These are phyloP conservation scores for Scaptomyza montana DNA, from an alignment of 1,140 invertebrate genomes.

Conservation along the genomic window DNA sequence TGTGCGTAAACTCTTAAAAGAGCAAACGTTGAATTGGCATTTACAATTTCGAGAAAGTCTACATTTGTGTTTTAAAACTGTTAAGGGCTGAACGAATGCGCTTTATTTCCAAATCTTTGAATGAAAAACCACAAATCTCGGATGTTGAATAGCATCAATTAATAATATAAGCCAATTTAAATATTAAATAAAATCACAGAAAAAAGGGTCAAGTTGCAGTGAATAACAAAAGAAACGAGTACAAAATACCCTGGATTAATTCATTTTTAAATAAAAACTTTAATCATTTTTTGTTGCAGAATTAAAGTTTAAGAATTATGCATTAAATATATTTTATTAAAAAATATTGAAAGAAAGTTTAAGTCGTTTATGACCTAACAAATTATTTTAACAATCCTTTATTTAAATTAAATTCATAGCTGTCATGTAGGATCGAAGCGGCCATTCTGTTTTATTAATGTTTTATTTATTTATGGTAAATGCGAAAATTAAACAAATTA, in stretches of 20 bases:
- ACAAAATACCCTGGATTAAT: neutral
- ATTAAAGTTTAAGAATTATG: too few relatives aligned
- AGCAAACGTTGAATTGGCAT: slow-evolving; percentile 57
- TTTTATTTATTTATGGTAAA: too few relatives aligned
- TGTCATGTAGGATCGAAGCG: neutral
- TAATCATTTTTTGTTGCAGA: too few relatives aligned
- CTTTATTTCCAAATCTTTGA: slow-evolving; percentile 5
- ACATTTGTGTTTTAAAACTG: slow-evolving; percentile 20
- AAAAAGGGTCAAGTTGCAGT: neutral
- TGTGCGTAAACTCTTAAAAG: slow-evolving; percentile 29
- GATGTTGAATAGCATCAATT: slow-evolving; percentile 1
- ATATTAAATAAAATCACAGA: neutral
- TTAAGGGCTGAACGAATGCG: slow-evolving; percentile 2
- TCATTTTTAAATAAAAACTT: neutral
- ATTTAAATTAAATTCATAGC: too few relatives aligned
- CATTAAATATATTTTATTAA: too few relatives aligned
- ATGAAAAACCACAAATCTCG: neutral
- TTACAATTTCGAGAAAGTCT: slow-evolving; percentile 33
- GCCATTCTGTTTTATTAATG: too few relatives aligned
- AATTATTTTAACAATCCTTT: too few relatives aligned
- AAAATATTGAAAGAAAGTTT: too few relatives aligned
- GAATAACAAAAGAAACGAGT: neutral
- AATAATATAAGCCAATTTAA: slow-evolving; percentile 1
- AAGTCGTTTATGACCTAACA: too few relatives aligned
- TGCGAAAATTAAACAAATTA: too few relatives aligned